Base-by-base conservation (phyloP, 2,888 invertebrate species). In the Heliconius charithonia region DNA sequence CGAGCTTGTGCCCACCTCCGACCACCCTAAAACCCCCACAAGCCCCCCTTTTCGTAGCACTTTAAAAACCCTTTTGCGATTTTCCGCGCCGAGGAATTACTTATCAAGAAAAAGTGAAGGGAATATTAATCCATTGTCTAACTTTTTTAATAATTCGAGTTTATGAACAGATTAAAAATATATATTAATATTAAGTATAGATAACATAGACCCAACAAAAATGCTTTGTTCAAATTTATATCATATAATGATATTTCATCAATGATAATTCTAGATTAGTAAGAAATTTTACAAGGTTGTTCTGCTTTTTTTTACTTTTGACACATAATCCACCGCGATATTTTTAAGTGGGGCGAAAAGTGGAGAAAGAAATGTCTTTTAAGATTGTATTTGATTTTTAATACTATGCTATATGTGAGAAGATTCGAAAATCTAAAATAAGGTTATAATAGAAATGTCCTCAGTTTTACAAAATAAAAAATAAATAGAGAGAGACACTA, bases 61-160 rank as follows among this genome's bases (percentile, higher is more conserved):
- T 94, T 93, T 93, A 92, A 94, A 85, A 94, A 91, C 93, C 93
- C 93, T 93, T 92, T 92, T 90, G 89, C 91, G 89, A 92, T 92
- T 93, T 92, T 93, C 91, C 89, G 88, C 90, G 86, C 88, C 87
- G 90, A 89, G 86, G 88, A 90, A 90, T 91, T 90, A 84, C 82
- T 86, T 84, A 91, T 90, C 88, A 91, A 92, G 92, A 89, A 92
- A 91, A 90, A 90, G 87, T 86, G 87, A 87, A 87, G 85, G 86
- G 87, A 86, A 86, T 85, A 84, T 86, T 89, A 89, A 87, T 89
- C 90, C 88, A 90, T 89, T 90, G 87, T 91, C 88, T 86, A 87
- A 87, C 85, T 84, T 86, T 89, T 89, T 88, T 88, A 88, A 89
- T 90, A 88, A 88, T 86, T 85, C 83, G 81, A 81, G 83, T 82